Conservation (phyloP, 2,888 invertebrate species). For the Cheilosia soror region DNA sequence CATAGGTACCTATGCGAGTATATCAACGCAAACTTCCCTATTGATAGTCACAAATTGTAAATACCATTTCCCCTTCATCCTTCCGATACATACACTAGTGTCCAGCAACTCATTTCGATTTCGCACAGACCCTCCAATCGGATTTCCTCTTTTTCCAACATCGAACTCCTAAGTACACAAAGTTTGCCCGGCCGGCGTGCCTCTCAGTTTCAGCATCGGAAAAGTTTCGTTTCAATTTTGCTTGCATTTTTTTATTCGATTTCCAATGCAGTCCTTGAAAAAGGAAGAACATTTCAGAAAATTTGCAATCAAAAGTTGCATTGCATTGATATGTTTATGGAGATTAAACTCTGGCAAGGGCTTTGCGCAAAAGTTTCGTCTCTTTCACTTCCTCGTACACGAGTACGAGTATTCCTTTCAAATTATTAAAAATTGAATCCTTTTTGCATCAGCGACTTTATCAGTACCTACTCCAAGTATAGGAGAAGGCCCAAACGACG, state of each 20-base stretch:
- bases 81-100: background rate
- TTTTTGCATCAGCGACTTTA: constrained; percentile 1
- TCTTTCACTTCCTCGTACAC: background rate
- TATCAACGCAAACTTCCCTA: background rate
- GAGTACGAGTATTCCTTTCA: background rate
- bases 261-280: constrained; percentile 26
- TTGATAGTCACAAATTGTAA: background rate
- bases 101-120: background rate
- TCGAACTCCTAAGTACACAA: constrained; percentile 13
- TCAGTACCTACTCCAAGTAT: background rate
- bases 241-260: constrained; percentile 22
- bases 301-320: constrained; percentile 69
- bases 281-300: constrained; percentile 31
- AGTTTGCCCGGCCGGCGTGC: constrained; percentile 15
- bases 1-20: too few species aligned
- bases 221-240: constrained; percentile 26
- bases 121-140: background rate
- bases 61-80: background rate
- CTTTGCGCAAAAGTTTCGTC: constrained; percentile 26
- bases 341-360: constrained; percentile 56
- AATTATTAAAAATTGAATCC: constrained; percentile 5
- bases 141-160: constrained; percentile 23
- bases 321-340: constrained; percentile 72
- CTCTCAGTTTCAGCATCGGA: constrained; percentile 5
- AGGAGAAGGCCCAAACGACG: background rate